Percentiles rank a stretch among this genome's conserved stretches.
phyloP scores from a whole-genome alignment of 1,140 invertebrate species.

The Plectrocnemia conspersa region DNA sequence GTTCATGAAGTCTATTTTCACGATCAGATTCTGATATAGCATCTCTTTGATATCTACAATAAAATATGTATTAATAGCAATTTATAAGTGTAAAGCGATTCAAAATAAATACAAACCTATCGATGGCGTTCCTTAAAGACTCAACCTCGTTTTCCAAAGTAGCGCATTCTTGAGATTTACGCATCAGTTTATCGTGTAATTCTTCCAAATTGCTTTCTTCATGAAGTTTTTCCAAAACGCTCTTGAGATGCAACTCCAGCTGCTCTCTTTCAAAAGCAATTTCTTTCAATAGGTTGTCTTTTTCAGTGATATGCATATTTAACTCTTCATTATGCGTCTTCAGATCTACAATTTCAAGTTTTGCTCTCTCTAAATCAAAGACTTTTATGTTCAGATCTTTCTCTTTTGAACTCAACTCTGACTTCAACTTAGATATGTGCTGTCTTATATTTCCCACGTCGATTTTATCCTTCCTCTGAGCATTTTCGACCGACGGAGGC shows the following conservation, averaged over 20 bases:
- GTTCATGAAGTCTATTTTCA: conserved; percentile 36
- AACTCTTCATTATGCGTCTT: conserved; percentile 39
- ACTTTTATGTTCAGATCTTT: conserved; percentile 51
- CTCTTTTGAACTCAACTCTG: conserved; percentile 51
- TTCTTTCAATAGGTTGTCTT: conserved; percentile 50
- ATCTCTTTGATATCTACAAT: conserved; percentile 22
- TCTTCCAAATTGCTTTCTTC: conserved; percentile 34
- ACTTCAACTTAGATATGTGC: conserved; percentile 55
- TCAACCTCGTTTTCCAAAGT: conserved; percentile 41
- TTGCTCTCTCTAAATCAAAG: conserved; percentile 48
- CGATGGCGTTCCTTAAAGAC: conserved; percentile 40
- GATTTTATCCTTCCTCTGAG: conserved; percentile 40
- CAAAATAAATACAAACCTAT: conserved; percentile 36
- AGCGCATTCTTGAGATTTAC: conserved; percentile 41
- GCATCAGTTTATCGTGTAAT: conserved; percentile 23
- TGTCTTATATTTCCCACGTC: conserved; percentile 48
- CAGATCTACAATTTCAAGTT: conserved; percentile 46
- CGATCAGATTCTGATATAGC: conserved; percentile 21
- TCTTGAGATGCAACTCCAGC: conserved; percentile 46
- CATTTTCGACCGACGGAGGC: conserved; percentile 36
- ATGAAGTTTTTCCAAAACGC: conserved; percentile 27
- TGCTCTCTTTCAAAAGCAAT: conserved; percentile 51
- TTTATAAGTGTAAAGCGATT: background rate
- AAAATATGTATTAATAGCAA: background rate
- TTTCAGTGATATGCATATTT: conserved; percentile 41